These are phyloP conservation scores for Drosophila novamexicana DNA, from an alignment of 1,140 invertebrate species.

Conservation along the genomic window DNA sequence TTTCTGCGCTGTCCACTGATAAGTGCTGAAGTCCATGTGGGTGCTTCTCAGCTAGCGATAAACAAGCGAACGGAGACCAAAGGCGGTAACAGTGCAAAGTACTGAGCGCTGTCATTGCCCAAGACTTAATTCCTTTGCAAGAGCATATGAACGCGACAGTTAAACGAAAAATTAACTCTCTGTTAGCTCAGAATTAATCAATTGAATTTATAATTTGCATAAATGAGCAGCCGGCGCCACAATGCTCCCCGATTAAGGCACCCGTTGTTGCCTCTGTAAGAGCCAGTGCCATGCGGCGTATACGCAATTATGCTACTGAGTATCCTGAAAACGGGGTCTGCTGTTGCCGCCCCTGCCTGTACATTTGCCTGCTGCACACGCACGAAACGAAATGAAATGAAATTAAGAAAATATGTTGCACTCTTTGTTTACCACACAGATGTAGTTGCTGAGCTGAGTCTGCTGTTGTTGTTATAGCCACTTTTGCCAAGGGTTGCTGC, in stretches of 20 bases:
- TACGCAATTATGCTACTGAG: conserved; percentile 70
- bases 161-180: background rate
- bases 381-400: conserved; percentile 63
- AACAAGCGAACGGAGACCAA: background rate
- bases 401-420: conserved; percentile 81
- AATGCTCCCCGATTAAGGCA: background rate
- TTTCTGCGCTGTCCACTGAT: conserved; percentile 40
- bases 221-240: conserved; percentile 44
- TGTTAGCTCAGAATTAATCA: conserved; percentile 67
- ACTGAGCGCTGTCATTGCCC: too few relatives aligned
- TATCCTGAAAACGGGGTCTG: conserved; percentile 63
- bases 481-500: conserved; percentile 47
- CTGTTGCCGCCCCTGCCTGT: conserved; percentile 5
- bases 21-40: conserved; percentile 53
- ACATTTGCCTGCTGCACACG: conserved; percentile 6
- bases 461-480: conserved; percentile 30
- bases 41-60: conserved; percentile 45
- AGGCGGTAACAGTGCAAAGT: conserved; percentile 5
- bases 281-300: conserved; percentile 58
- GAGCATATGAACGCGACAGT: background rate
- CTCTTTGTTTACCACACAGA: conserved; percentile 36
- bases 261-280: too few relatives aligned
- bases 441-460: conserved; percentile 13
- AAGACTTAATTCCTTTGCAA: background rate
- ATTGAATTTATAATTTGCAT: conserved; percentile 74